Base-by-base conservation (phyloP, 2,797 vertebrate species). In the Ctenopoma kingsleyae region DNA sequence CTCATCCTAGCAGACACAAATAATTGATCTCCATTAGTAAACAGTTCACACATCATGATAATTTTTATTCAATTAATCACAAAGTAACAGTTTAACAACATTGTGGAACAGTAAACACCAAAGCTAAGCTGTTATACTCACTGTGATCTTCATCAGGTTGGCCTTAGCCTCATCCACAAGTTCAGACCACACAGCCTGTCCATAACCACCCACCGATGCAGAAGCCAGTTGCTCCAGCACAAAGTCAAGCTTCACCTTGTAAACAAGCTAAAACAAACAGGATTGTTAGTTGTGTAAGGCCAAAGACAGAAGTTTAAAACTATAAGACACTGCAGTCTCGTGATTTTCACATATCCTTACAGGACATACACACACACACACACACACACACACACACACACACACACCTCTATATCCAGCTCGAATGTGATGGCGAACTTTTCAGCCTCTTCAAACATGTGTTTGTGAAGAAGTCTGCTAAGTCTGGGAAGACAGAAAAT, bases 391-490 rank as follows among this genome's bases (percentile, higher is more conserved):
- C 25, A 27, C 25, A 27, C 25, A 27, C 25, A 27, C 27, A 17
- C 6, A 71, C 3, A 70, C 84, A 97, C 98, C 95, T 99, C 97
- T 63, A 98, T 94, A 83, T 99, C 98, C 17, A 99, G 90, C 23
- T 96, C 96, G 89, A 98, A 99, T 2, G 96, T 90, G 80, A 96
- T 76, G 13, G 98, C 98, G 93, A 99, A 99, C 77, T 91, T 97
- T 89, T 99, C 98, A 1, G 98, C 98, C 80, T 99, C 97, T 44
- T 95, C 94, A 94, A 99, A 99, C 85, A 94, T 95, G 85, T 95
- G 97, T 81, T 98, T 99, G 86, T 99, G 95, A 74, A 99, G 95
- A 80, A 99, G 94, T 46, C 97, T 95, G 82, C 97, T 99, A 5
- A 99, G 88, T 74, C 98, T 99, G 77, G 4, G 41, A 55, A 65